Evolutionary conservation across 2,797 vertebrate species (phyloP), one percentile per base, ranked within the genome.

Genomic region (Rhinichthys osculus): DNA sequence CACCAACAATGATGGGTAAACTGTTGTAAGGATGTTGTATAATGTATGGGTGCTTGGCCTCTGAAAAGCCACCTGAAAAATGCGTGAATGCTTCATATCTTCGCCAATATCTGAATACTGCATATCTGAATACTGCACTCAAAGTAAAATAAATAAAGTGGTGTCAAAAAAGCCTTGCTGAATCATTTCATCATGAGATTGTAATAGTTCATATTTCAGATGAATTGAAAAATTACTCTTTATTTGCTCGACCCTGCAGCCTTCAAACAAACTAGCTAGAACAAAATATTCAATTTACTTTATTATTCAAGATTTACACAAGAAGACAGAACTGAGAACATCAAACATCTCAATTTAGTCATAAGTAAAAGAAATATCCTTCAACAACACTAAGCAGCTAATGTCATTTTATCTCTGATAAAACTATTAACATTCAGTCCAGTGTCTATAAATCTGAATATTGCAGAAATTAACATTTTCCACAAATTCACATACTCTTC

Each of bases 241-340:
- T 27, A 76, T 84, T 84, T 82, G 42, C 23, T 30, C 35, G n/a
- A 82, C 66, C 82, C 73, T 87, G 83, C 17, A 30, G 23, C 44
- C 44, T 27, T 66, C 14, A 74, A 76, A 50, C 16, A 27, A 82
- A 42, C 23, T 71, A 42, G 4, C 14, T 71, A 5, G 11, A 16
- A 30, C 54, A 42, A 82, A 77, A 78, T 57, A 84, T 57, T 59
- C 0, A 23, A 17, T 47, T 30, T 16, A 70, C n/a, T 85, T 85
- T 85, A 85, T 78, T 78, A 70, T 85, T 69, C 13, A 1, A 78
- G 33, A 77, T 67, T 67, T 78, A 57, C 47, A 54, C 62, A 78
- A 8, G 38, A 54, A 23, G 19, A 78, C 7, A 7, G 19, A 78
- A 57, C 40, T 5, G 33, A 57, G 23, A 16, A 40, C n/a, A 70